Evolutionary conservation across 2,888 invertebrate species (phyloP).

Genomic region (Miltochrista miniata): DNA sequence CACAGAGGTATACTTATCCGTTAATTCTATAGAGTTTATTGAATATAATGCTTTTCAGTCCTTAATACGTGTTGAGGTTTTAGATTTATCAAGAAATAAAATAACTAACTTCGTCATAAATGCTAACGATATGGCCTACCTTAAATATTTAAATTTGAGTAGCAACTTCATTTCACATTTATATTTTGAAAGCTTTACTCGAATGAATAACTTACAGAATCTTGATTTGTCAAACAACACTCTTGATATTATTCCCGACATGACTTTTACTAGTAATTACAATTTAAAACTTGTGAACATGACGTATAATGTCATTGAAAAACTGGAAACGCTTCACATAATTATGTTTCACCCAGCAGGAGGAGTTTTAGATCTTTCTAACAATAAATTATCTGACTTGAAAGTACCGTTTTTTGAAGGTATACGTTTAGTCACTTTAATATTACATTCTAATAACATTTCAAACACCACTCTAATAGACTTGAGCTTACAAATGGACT

Average conservation of each 20-base stretch:
- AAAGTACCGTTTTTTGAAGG: slow-evolving; percentile 59
- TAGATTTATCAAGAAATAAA: slow-evolving; percentile 66
- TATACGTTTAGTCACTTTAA: slow-evolving; percentile 47
- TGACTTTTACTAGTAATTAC: slow-evolving; percentile 53
- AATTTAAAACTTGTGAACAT: slow-evolving; percentile 64
- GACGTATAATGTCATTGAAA: slow-evolving; percentile 56
- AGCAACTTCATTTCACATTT: slow-evolving; percentile 54
- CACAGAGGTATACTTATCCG: slow-evolving; percentile 67
- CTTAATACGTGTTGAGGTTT: slow-evolving; percentile 49
- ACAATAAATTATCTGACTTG: slow-evolving; percentile 58
- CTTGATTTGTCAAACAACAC: slow-evolving; percentile 69
- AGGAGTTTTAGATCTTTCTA: slow-evolving; percentile 67
- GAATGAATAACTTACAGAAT: slow-evolving; percentile 63
- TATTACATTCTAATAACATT: slow-evolving; percentile 64
- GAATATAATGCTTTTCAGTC: slow-evolving; percentile 67
- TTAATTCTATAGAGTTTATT: slow-evolving; percentile 59
- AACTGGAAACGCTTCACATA: slow-evolving; percentile 53
- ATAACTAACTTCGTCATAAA: slow-evolving; percentile 57
- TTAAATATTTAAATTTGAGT: slow-evolving; percentile 67
- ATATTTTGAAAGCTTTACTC: slow-evolving; percentile 57
- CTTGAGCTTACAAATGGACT: slow-evolving; percentile 51
- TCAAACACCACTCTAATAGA: slow-evolving; percentile 50
- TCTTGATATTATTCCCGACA: slow-evolving; percentile 57
- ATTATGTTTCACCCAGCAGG: slow-evolving; percentile 61
- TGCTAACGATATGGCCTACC: slow-evolving; percentile 49